These are phyloP conservation scores for Clavelina lepadiformis DNA, from an alignment of 23 tunicate genomes.

Conservation along the genomic window DNA sequence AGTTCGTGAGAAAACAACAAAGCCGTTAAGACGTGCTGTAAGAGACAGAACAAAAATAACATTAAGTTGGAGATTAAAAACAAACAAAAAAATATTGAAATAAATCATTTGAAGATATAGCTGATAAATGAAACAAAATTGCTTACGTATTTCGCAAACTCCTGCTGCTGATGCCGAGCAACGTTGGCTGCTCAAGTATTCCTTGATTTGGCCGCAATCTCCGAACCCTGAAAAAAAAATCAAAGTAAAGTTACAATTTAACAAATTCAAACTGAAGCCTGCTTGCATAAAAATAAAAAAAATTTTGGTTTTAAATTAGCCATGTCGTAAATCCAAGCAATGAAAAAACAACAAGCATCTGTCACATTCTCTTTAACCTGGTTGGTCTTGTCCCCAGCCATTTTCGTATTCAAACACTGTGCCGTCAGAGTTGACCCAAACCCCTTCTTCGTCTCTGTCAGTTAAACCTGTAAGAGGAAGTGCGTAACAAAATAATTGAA, in stretches of 20 bases:
- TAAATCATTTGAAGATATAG: not conserved
- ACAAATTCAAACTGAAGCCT: too few relatives aligned
- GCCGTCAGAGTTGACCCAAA: constrained; percentile 68
- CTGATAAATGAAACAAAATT: not conserved
- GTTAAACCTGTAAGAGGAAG: constrained; percentile 63
- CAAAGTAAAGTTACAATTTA: too few relatives aligned
- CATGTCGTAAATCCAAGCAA: too few relatives aligned
- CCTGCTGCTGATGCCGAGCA: constrained; percentile 21
- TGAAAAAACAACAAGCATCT: not conserved
- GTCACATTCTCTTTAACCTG: constrained; percentile 53
- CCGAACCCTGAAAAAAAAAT: constrained; percentile 42
- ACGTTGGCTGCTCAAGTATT: constrained; percentile 2
- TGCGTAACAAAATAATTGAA: too few relatives aligned
- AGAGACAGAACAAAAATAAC: too few relatives aligned
- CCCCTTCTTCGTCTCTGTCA: constrained; percentile 49
- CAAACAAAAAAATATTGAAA: not conserved
- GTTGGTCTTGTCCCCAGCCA: constrained; percentile 62
- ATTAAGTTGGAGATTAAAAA: too few relatives aligned
- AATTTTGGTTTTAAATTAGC: too few relatives aligned
- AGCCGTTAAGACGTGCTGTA: constrained; percentile 65
- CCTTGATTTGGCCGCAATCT: constrained; percentile 37
- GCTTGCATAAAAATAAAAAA: not conserved
- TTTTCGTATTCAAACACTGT: constrained; percentile 29
- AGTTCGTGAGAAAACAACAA: constrained; percentile 52
- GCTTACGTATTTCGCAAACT: constrained; percentile 81